A percentile compares a stretch with the other conserved stretches of the same genome.
Evolutionary conservation across 1,140 invertebrate genomes (phyloP).

Genomic region (Diprion similis): DNA sequence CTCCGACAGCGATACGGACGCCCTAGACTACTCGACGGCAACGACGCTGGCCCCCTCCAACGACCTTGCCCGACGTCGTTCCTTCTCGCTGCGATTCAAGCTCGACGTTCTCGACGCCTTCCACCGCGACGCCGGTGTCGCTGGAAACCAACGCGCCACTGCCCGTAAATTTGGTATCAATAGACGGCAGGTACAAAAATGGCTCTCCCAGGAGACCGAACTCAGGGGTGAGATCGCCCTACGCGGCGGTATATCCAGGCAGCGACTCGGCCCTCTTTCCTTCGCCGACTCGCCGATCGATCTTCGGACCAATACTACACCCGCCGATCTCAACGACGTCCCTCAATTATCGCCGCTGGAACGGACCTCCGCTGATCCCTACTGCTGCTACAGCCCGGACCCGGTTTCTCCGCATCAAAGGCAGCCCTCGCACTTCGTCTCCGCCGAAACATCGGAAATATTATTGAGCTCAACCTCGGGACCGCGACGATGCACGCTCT

Average conservation of each 20-base stretch:
- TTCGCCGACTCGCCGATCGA: conserved; percentile 61
- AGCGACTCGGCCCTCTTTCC: conserved; percentile 43
- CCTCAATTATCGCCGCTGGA: neutral
- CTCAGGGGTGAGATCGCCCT: conserved; percentile 55
- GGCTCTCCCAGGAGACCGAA: conserved; percentile 65
- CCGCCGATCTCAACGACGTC: neutral
- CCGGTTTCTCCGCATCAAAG: neutral
- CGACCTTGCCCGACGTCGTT: conserved; percentile 56
- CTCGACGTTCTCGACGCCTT: conserved; percentile 63
- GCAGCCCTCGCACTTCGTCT: conserved; percentile 19
- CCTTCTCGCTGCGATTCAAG: conserved; percentile 63
- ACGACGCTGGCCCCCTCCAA: conserved; percentile 19
- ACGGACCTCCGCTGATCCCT: neutral
- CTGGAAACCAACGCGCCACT: conserved; percentile 68
- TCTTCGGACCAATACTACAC: conserved; percentile 42
- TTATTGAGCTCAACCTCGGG: neutral
- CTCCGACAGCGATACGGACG: conserved; percentile 53
- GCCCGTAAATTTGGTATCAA: conserved; percentile 70
- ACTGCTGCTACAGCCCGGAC: conserved; percentile 34
- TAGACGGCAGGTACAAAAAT: conserved; percentile 70
- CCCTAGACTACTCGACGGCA: conserved; percentile 32
- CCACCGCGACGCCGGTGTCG: conserved; percentile 59
- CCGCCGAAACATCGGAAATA: neutral
- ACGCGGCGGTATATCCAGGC: conserved; percentile 48
- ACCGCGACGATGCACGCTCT: conserved; percentile 30